Conservation (phyloP, 2,113 vertebrate genomes). For the Aythya baeri region DNA sequence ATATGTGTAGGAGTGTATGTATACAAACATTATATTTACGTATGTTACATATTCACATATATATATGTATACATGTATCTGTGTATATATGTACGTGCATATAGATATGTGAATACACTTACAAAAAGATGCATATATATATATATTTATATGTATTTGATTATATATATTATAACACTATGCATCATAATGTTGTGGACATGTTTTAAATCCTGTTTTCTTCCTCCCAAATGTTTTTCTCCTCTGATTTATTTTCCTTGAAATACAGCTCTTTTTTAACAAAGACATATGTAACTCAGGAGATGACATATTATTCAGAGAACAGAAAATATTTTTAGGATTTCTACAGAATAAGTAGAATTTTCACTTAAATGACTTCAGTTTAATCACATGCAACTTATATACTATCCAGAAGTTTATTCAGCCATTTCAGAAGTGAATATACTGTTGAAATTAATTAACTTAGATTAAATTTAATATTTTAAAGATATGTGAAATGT, state of each 20-base stretch:
- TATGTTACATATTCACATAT: background rate
- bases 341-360: background rate
- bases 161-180: background rate
- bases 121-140: background rate
- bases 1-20: background rate
- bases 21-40: background rate
- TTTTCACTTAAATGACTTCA: background rate
- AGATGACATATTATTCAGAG: background rate
- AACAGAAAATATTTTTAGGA: background rate
- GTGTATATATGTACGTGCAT: too few relatives aligned
- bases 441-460: background rate
- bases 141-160: too few relatives aligned
- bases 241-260: background rate
- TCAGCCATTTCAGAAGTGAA: background rate
- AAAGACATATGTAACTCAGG: background rate
- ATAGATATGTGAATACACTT: background rate
- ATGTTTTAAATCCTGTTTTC: background rate
- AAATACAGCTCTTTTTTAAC: background rate
- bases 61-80: too few relatives aligned
- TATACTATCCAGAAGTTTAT: background rate
- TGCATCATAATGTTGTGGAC: background rate
- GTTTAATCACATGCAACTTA: background rate
- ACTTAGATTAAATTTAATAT: background rate
- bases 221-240: background rate
- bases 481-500: background rate